These are phyloP conservation scores for Tragopan temminckii DNA, from an alignment of 2,797 vertebrate species.

Conservation along the genomic window DNA sequence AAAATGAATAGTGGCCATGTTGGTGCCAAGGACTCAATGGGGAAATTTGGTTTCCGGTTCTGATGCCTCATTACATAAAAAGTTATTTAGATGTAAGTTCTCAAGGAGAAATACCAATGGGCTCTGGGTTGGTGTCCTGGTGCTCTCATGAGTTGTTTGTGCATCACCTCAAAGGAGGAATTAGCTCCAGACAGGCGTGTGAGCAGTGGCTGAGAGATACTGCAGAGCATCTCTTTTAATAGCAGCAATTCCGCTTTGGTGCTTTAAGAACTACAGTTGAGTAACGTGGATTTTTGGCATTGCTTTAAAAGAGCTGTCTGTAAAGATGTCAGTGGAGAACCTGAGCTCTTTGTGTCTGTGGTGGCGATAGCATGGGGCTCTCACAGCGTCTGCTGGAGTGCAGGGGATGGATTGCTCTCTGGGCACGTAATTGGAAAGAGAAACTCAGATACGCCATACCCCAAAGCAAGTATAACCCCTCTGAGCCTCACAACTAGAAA, in stretches of 20 bases:
- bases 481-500: neutral
- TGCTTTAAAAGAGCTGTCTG: neutral
- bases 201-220: neutral
- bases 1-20: neutral
- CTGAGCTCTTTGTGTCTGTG: neutral
- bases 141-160: neutral
- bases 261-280: neutral
- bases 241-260: neutral
- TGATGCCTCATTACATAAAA: neutral
- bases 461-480: neutral
- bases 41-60: neutral
- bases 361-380: neutral
- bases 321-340: neutral
- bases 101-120: neutral
- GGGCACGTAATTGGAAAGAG: neutral
- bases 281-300: neutral
- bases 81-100: neutral
- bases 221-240: neutral
- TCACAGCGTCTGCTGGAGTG: rapidly evolving
- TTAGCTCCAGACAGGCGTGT: neutral
- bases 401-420: neutral
- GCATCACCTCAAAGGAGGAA: neutral
- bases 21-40: rapidly evolving
- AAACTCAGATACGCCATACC: neutral
- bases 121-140: neutral